These are phyloP conservation scores for Delia radicum DNA, from an alignment of 1,140 invertebrate genomes.

Conservation along the genomic window DNA sequence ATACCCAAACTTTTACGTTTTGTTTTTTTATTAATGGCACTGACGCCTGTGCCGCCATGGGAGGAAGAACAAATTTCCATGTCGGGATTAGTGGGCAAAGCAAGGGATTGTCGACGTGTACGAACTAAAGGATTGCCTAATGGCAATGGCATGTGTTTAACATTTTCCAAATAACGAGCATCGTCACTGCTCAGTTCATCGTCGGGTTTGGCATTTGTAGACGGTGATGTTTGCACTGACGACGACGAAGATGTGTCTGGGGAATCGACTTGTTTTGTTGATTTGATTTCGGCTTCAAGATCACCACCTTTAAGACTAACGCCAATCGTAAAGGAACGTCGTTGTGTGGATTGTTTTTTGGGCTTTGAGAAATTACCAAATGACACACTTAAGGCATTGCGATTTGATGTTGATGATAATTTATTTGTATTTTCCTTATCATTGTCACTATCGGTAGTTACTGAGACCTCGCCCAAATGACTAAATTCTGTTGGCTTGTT, in stretches of 20 bases:
- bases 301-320: background rate
- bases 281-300: background rate
- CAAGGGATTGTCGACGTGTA: constrained; percentile 9
- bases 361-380: background rate
- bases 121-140: constrained; percentile 42
- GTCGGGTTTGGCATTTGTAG: background rate
- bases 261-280: background rate
- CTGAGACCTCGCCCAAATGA: background rate
- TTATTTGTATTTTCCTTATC: background rate
- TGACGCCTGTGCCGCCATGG: too few relatives aligned
- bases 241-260: too few relatives aligned
- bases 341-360: background rate
- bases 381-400: background rate
- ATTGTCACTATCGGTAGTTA: background rate
- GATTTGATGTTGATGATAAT: background rate
- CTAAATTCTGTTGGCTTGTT: background rate
- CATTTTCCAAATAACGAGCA: constrained; percentile 33
- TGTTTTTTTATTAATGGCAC: background rate
- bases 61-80: background rate
- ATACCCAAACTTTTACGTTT: constrained; percentile 31
- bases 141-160: constrained; percentile 37
- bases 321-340: background rate
- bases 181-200: background rate
- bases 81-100: background rate
- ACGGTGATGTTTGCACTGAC: too few relatives aligned